These are phyloP conservation scores for Seriola dumerili DNA, from an alignment of 2,113 vertebrate species.

Conservation along the genomic window DNA sequence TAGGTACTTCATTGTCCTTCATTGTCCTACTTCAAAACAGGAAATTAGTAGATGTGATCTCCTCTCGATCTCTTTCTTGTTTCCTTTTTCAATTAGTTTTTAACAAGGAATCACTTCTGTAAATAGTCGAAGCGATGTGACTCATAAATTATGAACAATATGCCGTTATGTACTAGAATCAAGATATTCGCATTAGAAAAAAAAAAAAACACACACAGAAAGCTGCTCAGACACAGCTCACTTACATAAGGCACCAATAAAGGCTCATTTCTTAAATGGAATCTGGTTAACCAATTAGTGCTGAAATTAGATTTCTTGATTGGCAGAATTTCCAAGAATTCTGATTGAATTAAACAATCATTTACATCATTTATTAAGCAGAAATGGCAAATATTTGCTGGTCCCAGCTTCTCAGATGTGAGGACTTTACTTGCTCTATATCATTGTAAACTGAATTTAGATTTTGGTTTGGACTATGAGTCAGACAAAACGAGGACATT, in stretches of 20 bases:
- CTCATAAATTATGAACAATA: slow-evolving; percentile 4
- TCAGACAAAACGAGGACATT: neutral
- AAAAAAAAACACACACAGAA: neutral
- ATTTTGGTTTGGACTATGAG: too few species aligned
- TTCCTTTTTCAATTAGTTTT: neutral
- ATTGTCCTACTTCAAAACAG: neutral
- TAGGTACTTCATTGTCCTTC: neutral
- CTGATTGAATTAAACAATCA: neutral
- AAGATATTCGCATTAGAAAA: neutral
- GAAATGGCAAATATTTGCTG: neutral
- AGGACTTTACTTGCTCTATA: too few species aligned
- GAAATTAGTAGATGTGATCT: neutral
- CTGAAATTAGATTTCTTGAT: neutral
- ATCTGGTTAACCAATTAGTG: neutral
- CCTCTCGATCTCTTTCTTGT: neutral
- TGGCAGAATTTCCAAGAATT: neutral
- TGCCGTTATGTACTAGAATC: neutral
- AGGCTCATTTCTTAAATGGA: neutral
- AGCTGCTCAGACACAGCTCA: neutral
- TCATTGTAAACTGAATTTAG: too few species aligned
- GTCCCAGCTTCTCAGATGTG: neutral
- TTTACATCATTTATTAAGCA: neutral
- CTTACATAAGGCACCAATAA: slow-evolving; percentile 35
- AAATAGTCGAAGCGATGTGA: neutral
- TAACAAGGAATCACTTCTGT: neutral